A percentile compares a stretch with the other conserved stretches of the same genome.
Conservation (phyloP, 2,113 vertebrate species). For the Pseudonaja textilis region DNA sequence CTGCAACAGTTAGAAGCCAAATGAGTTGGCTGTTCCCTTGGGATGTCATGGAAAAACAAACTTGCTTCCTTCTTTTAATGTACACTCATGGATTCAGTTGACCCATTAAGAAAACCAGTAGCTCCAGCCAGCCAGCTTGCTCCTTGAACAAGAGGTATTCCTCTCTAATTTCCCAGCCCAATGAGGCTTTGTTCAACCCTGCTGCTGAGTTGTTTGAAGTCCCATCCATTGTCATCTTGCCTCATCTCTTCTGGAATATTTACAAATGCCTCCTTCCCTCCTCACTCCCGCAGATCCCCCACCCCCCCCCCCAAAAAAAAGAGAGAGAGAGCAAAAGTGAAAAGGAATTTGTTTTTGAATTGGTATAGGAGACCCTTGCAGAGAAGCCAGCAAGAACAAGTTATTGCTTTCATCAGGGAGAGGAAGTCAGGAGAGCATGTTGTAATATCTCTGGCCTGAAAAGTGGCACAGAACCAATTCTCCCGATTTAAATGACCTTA, state of each 20-base stretch:
- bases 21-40: background rate
- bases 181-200: background rate
- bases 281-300: background rate
- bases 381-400: background rate
- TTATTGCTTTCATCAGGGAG: slow-evolving; percentile 28
- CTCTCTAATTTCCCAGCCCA: background rate
- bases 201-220: background rate
- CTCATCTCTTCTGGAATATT: background rate
- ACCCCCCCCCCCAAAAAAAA: too few relatives aligned
- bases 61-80: background rate
- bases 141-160: background rate
- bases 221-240: background rate
- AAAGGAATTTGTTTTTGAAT: slow-evolving; percentile 18
- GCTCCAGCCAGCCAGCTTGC: background rate
- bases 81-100: background rate
- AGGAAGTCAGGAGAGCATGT: background rate
- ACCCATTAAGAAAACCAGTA: background rate
- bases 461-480: slow-evolving; percentile 55
- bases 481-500: slow-evolving; percentile 39
- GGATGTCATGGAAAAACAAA: background rate
- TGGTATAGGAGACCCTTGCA: slow-evolving; percentile 1
- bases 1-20: background rate
- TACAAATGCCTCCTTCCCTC: background rate
- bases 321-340: background rate
- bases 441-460: slow-evolving; percentile 31